Base-by-base conservation (phyloP, 2,797 vertebrate species). In the Mormyrus hasselquistii region DNA sequence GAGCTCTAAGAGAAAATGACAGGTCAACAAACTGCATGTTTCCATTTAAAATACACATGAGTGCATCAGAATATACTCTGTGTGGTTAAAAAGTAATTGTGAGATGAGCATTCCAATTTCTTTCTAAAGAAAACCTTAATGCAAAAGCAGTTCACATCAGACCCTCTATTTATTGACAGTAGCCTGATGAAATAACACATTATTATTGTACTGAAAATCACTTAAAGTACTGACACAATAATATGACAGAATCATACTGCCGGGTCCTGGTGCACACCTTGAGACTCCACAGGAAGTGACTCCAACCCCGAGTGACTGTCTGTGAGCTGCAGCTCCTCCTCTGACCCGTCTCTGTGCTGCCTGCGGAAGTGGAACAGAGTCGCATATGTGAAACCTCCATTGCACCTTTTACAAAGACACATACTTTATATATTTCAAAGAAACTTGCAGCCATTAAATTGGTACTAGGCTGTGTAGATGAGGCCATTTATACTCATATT, bases 1-100 rank as follows among this genome's bases (percentile, higher is more conserved):
- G 38, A 95, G 91, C 93, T 93, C 95, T 97, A 47, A 34, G 41
- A 84, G 57, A 9, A 76, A 12, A 65, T 0, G 6, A 59, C 29
- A 57, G 25, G 29, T 4, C 41, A 25, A 47, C 7, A 2, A 65
- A 44, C 55, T 22, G n/a, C 8, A 41, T 22, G n/a, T 44, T 41
- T 87, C 55, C 22, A 22, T 82, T 47, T 47, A 82, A 82, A 47
- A 82, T 82, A 47, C 76, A 44, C 76, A 82, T 1, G 2, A 44
- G 38, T 9, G 41, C 76, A 82, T 82, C 10, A 82, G 76, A 82
- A 82, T 3, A 47, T n/a, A 16, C 73, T 44, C 65, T 6, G 29
- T 7, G 38, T 9, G 19, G 38, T 47, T 44, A 79, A 41, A 79
- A 44, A n/a, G 16, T n/a, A n/a, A 79, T 44, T 9, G 16, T 1